A percentile compares a stretch with the other conserved stretches of the same genome.
Evolutionary conservation across 2,113 vertebrate species (phyloP).

Genomic region (Tinamus guttatus): DNA sequence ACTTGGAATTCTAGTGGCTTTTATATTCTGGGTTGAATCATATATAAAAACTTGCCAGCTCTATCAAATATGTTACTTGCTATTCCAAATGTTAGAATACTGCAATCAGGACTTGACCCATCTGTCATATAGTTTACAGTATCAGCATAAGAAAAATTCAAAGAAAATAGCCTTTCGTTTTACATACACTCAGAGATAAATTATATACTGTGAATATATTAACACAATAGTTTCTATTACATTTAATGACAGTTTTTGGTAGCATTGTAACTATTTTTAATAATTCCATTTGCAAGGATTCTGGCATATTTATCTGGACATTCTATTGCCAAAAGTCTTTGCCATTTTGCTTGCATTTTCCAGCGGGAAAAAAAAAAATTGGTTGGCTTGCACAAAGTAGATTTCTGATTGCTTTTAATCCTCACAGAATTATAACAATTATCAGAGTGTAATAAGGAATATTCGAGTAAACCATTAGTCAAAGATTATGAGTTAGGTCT

Average conservation of each 20-base stretch:
- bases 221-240: slow-evolving; percentile 55
- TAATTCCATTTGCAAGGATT: slow-evolving; percentile 68
- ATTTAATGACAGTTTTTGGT: slow-evolving; percentile 71
- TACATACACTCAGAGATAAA: slow-evolving; percentile 57
- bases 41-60: slow-evolving; percentile 89
- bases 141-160: slow-evolving; percentile 80
- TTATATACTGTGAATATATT: slow-evolving; percentile 58
- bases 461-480: slow-evolving; percentile 20
- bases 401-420: slow-evolving; percentile 70
- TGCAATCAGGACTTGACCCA: slow-evolving; percentile 88
- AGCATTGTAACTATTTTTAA: slow-evolving; percentile 69
- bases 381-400: slow-evolving; percentile 61
- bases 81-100: slow-evolving; percentile 89
- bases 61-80: slow-evolving; percentile 90
- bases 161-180: slow-evolving; percentile 79
- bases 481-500: slow-evolving; percentile 10
- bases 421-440: slow-evolving; percentile 59
- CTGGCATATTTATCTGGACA: slow-evolving; percentile 72
- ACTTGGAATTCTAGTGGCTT: slow-evolving; percentile 86
- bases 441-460: slow-evolving; percentile 44
- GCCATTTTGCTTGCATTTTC: slow-evolving; percentile 77
- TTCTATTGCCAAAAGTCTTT: slow-evolving; percentile 77
- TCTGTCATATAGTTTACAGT: slow-evolving; percentile 88
- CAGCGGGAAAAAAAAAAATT: slow-evolving; percentile 29
- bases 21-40: slow-evolving; percentile 89